Evolutionary conservation across 2,797 vertebrate species (phyloP), one percentile per base, ranked within the genome.

Genomic region (Chloroceryle amazona): DNA sequence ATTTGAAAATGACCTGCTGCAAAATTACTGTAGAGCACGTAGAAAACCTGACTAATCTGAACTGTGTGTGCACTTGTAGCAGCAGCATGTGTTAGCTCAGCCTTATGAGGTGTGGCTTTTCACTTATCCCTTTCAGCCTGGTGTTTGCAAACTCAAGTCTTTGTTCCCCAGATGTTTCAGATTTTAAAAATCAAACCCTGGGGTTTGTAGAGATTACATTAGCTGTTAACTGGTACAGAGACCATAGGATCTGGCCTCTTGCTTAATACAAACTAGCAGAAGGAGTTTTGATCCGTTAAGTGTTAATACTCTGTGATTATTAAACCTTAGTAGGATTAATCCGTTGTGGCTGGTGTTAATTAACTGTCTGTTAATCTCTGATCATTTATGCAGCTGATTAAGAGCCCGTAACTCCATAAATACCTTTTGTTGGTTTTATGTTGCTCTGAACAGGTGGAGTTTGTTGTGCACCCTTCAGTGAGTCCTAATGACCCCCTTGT

Each of bases 381-480:
- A 17, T 73, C 47, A 72, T 60, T 61, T 41, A 28, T 51, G 41
- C 31, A 61, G 16, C 25, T 78, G 65, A n/a, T 66, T 21, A 89
- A 39, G 46, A 91, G 49, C 21, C 49, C 23, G 0, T 55, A 29
- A 66, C 14, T 79, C 31, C 28, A 26, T 39, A 39, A 90, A 42
- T 49, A 31, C 11, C 21, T 70, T 22, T 68, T 63, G 13, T 63
- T 73, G 79, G 42, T 73, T 80, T 54, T 89, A 35, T 94, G 83
- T 51, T 89, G 66, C 86, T 65, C 29, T 57, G 65, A 52, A 17
- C 97, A 99, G 99, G 97, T 99, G 33, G 99, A 99, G 70, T 98
- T 99, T 88, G 98, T 99, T 1, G 99, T 99, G 51, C 99, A 99
- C 97, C 99, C 99, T 0, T 99, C 99, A 3, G 95, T 99, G 96